phyloP scores from a whole-genome alignment of 2,113 vertebrate species.

The Sceloporus undulatus region DNA sequence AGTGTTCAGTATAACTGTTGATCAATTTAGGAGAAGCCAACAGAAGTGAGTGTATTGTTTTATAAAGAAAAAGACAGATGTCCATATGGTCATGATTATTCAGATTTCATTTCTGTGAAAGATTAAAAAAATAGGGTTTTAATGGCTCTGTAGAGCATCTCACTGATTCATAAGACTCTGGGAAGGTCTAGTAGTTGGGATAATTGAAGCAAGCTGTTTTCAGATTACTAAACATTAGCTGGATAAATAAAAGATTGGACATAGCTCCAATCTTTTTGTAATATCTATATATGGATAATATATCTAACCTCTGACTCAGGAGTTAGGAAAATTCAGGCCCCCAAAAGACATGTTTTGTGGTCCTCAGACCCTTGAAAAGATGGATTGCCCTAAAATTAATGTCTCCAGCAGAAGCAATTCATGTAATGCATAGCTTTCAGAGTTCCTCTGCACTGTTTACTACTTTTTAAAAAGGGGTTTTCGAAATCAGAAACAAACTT shows the following conservation, averaged over 20 bases:
- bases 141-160: constrained; percentile 9
- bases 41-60: constrained; percentile 21
- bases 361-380: too few species aligned
- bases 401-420: too few species aligned
- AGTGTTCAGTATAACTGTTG: constrained; percentile 64
- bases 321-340: too few species aligned
- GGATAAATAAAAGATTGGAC: too few species aligned
- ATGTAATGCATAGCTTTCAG: too few species aligned
- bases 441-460: too few species aligned
- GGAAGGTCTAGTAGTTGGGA: not conserved
- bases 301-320: too few species aligned
- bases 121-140: constrained; percentile 32
- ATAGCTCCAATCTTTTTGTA: not conserved
- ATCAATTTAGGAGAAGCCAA: constrained; percentile 55
- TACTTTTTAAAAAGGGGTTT: too few species aligned
- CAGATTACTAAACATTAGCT: not conserved
- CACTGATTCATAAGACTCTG: constrained; percentile 19
- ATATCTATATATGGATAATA: not conserved
- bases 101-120: constrained; percentile 51
- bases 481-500: too few species aligned
- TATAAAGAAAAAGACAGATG: constrained; percentile 51
- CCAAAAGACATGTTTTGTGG: too few species aligned
- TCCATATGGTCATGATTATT: constrained; percentile 61
- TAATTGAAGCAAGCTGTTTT: not conserved
- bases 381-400: too few species aligned